phyloP scores from a whole-genome alignment of 2,113 vertebrate species.

The Polypterus bichir region DNA sequence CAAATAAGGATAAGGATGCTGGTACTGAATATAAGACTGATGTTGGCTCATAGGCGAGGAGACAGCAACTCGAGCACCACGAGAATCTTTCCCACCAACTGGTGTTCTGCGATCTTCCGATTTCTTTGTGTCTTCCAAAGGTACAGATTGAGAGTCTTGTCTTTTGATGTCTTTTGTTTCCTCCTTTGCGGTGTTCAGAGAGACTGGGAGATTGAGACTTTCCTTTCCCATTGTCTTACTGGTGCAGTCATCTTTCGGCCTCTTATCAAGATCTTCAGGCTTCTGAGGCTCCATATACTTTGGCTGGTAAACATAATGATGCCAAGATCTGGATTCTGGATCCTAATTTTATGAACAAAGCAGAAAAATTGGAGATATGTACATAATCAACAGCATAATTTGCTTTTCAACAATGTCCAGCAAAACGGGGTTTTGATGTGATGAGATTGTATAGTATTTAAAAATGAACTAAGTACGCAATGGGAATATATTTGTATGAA shows the following conservation, averaged over 20 bases:
- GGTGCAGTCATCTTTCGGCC: slow-evolving; percentile 70
- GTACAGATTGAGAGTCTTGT: slow-evolving; percentile 53
- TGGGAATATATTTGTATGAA: too few relatives aligned
- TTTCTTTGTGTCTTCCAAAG: slow-evolving; percentile 66
- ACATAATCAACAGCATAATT: too few relatives aligned
- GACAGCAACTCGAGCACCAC: slow-evolving; percentile 65
- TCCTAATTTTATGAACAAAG: slow-evolving; percentile 44
- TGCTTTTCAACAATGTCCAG: too few relatives aligned
- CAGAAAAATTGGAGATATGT: too few relatives aligned
- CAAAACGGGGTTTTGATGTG: too few relatives aligned
- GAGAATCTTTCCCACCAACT: slow-evolving; percentile 76
- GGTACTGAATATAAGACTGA: slow-evolving; percentile 89
- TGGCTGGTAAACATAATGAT: slow-evolving; percentile 77
- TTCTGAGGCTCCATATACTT: slow-evolving; percentile 84
- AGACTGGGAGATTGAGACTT: slow-evolving; percentile 48
- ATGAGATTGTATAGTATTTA: too few relatives aligned
- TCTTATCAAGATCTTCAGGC: slow-evolving; percentile 68
- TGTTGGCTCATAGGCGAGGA: slow-evolving; percentile 85
- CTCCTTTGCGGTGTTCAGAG: slow-evolving; percentile 62
- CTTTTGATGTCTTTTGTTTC: slow-evolving; percentile 71
- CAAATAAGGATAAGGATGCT: slow-evolving; percentile 87
- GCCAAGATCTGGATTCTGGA: slow-evolving; percentile 80
- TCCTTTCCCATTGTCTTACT: slow-evolving; percentile 80
- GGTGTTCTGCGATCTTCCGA: slow-evolving; percentile 64
- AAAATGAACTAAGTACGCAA: too few relatives aligned